These are phyloP conservation scores for Oreochromis grahami DNA, from an alignment of 2,797 vertebrate species.

Conservation along the genomic window DNA sequence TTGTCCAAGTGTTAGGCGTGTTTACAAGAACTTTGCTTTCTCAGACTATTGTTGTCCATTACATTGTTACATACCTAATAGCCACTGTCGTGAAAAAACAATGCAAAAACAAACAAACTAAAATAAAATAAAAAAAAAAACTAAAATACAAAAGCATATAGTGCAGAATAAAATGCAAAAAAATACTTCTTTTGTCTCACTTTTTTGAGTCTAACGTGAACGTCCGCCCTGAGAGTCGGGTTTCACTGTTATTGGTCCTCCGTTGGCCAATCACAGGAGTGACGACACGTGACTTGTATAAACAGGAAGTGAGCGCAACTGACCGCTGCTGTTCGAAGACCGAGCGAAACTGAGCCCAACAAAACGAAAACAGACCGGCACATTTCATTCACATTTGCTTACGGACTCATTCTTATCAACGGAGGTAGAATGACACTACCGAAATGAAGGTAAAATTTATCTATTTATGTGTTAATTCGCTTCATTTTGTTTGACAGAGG, in stretches of 20 bases:
- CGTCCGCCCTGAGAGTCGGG: background rate
- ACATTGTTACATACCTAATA: slow-evolving; percentile 38
- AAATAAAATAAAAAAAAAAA: slow-evolving; percentile 16
- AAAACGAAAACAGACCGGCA: background rate
- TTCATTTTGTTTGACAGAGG: background rate
- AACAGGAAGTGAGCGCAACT: slow-evolving; percentile 58
- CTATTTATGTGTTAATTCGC: background rate
- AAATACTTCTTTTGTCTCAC: background rate
- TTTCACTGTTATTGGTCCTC: slow-evolving; percentile 16
- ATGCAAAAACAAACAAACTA: slow-evolving; percentile 6
- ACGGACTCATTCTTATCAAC: background rate
- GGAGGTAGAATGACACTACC: background rate
- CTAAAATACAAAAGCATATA: slow-evolving; percentile 35
- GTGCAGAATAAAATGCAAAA: slow-evolving; percentile 60
- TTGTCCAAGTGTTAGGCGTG: slow-evolving; percentile 32
- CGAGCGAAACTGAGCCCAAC: no score
- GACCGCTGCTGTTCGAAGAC: background rate
- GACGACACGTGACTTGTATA: background rate
- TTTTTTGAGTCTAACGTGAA: background rate
- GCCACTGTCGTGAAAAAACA: slow-evolving; percentile 61
- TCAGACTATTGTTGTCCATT: slow-evolving; percentile 25
- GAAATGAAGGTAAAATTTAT: slow-evolving; percentile 29
- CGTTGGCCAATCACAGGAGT: slow-evolving; percentile 50
- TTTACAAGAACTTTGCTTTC: background rate
- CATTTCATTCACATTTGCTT: accelerated